These are phyloP conservation scores for Pipistrellus pygmaeus DNA, from an alignment of 2,797 vertebrate genomes.

Conservation along the genomic window DNA sequence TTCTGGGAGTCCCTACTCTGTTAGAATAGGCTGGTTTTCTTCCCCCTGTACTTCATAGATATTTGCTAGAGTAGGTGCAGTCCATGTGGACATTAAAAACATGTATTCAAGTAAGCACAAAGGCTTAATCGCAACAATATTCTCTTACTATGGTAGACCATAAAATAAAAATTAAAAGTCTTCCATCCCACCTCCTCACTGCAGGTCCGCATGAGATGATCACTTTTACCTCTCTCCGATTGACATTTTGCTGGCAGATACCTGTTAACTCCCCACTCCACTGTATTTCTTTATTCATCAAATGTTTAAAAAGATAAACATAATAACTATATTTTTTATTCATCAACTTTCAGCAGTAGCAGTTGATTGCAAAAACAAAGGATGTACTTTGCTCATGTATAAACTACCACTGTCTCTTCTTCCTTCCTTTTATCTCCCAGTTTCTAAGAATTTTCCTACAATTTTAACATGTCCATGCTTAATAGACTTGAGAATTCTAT, in stretches of 20 bases:
- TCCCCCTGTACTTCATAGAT: neutral
- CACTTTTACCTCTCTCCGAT: neutral
- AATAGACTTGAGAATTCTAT: slow-evolving; percentile 3
- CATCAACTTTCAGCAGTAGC: neutral
- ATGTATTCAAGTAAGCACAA: neutral
- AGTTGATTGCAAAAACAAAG: slow-evolving; percentile 36
- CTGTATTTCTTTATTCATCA: neutral
- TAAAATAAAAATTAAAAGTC: neutral
- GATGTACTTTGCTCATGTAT: neutral
- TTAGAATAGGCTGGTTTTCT: neutral
- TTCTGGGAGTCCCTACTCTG: neutral
- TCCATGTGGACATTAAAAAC: neutral
- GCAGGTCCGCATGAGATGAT: neutral
- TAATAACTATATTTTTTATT: neutral
- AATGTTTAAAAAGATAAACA: neutral
- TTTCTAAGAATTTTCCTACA: slow-evolving; percentile 27
- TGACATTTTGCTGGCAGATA: neutral
- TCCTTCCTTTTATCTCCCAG: neutral
- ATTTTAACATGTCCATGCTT: slow-evolving; percentile 15
- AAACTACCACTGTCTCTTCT: neutral
- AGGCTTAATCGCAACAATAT: neutral
- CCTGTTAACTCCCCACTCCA: neutral
- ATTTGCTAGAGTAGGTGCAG: neutral
- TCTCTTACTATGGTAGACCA: neutral
- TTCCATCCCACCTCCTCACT: neutral